These are phyloP conservation scores for Paragorgia papillata DNA, from an alignment of 92 coral and sea anemone genomes.

Conservation along the genomic window DNA sequence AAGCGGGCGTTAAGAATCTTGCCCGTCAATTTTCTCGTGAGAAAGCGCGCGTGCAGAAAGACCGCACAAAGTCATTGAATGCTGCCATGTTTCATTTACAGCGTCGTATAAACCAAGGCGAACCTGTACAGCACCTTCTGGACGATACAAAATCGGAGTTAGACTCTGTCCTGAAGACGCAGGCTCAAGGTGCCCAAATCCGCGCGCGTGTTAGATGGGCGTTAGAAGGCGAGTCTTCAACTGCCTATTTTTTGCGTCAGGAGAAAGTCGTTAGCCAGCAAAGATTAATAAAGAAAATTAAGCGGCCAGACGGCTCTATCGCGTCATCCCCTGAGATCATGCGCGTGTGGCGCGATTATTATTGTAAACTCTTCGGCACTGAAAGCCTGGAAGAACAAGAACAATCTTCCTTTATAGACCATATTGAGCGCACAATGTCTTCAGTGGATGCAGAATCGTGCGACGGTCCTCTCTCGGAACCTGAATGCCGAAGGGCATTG, in stretches of 20 bases:
- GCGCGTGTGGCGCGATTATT: conserved; percentile 5
- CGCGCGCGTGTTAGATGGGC: conserved; percentile 31
- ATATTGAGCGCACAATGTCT: background rate
- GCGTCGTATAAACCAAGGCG: background rate
- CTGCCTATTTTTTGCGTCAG: conserved; percentile 8
- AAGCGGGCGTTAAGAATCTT: conserved; percentile 23
- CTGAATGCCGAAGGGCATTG: conserved; percentile 48
- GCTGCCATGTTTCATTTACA: background rate
- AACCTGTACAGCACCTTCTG: background rate
- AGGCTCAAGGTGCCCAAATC: conserved; percentile 29
- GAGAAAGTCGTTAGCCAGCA: background rate
- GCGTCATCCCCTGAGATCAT: background rate
- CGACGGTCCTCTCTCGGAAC: conserved; percentile 47
- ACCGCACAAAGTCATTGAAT: background rate
- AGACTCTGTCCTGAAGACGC: background rate
- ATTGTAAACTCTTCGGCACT: background rate
- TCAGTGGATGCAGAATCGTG: conserved; percentile 8
- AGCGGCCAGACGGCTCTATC: background rate
- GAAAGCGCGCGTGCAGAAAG: background rate
- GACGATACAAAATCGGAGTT: background rate
- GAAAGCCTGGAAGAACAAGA: background rate
- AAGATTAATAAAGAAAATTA: conserved; percentile 3
- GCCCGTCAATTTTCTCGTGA: background rate
- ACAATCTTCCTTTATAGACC: background rate
- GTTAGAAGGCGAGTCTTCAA: conserved; percentile 27